Base-by-base conservation (phyloP, 1,140 invertebrate genomes). In the Stegodyphus mimosarum region DNA sequence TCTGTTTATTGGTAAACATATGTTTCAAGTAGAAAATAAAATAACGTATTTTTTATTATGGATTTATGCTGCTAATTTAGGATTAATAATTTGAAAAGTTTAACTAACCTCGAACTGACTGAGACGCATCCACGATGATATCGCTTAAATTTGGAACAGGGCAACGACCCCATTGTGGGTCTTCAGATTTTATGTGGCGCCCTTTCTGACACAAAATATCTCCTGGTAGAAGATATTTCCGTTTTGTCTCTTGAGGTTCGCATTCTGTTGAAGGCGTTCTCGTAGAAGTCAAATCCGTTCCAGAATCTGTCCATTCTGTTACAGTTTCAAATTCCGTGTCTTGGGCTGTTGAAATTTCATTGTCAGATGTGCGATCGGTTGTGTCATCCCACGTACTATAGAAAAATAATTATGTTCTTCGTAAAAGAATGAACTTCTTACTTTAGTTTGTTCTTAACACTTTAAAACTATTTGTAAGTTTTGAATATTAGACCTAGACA, bases 111-210 rank as follows among this genome's bases (percentile, higher is more conserved):
- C 52, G 17, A 7, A 67, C 15, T 13, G 11, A 11, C 13, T 78
- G 51, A 5, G 76, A 6, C 5, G 64, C 50, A 33, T n/a, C 33
- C 2, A 78, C 64, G 49, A 78, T 78, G 6, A 69, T 53, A 2
- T 13, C 50, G 0, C 15, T 15, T 13, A 78, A 51, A 50, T 52
- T 53, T 7, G 76, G 64, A 18, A 78, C 76, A 11, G 76, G 76
- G 6, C 48, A 51, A 5, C 50, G 4, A 13, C 33, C 49, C 76
- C 76, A 78, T 2, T 53, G 6, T 6, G 18, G 17, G 33, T 78
- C 76, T 18, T 78, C 76, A 7, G 76, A 49, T 33, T 64, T 52
- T 2, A 78, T 78, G 1, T 18, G 76, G 3, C 76, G 63, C 6
- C 17, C 49, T 17, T 78, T 18, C 7, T 69, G 64, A 18, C 53